phyloP scores from a whole-genome alignment of 2,113 vertebrate genomes.

The Peromyscus polionotus region DNA sequence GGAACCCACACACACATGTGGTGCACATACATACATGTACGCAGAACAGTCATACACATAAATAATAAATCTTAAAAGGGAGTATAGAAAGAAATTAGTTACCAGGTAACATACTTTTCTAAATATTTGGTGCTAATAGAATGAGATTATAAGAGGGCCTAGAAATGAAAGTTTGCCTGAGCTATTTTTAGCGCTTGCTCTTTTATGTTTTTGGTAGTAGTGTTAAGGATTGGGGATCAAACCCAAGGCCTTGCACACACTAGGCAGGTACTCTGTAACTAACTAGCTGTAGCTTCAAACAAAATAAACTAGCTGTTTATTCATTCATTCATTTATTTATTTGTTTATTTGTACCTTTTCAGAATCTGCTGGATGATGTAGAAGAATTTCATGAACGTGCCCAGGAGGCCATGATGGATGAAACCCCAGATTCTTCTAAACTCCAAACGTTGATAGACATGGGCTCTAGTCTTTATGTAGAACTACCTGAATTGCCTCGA shows the following conservation, averaged over 20 bases:
- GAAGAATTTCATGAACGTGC: constrained; percentile 98
- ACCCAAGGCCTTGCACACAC: not conserved
- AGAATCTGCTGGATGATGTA: constrained; percentile 98
- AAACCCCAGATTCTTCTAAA: constrained; percentile 96
- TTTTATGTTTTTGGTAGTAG: constrained; percentile 10
- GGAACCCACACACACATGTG: not conserved
- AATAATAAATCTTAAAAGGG: not conserved
- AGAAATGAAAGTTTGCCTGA: constrained; percentile 39
- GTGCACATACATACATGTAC: not conserved
- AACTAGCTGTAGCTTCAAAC: not conserved
- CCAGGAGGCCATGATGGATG: constrained; percentile 95
- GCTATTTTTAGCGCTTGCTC: not conserved
- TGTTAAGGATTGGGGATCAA: not conserved
- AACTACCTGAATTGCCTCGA: constrained; percentile 95
- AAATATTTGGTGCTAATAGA: not conserved
- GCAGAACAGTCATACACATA: not conserved
- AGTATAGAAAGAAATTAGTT: constrained; percentile 34
- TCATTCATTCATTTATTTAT: not conserved
- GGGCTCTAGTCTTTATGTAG: constrained; percentile 96
- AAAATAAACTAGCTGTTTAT: constrained; percentile 19
- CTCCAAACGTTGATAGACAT: constrained; percentile 96
- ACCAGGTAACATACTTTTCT: constrained; percentile 8
- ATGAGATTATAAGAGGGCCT: constrained; percentile 23
- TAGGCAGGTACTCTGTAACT: not conserved
- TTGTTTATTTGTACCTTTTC: constrained; percentile 33